Conservation (phyloP, 2,113 vertebrate genomes). For the Sitta europaea region DNA sequence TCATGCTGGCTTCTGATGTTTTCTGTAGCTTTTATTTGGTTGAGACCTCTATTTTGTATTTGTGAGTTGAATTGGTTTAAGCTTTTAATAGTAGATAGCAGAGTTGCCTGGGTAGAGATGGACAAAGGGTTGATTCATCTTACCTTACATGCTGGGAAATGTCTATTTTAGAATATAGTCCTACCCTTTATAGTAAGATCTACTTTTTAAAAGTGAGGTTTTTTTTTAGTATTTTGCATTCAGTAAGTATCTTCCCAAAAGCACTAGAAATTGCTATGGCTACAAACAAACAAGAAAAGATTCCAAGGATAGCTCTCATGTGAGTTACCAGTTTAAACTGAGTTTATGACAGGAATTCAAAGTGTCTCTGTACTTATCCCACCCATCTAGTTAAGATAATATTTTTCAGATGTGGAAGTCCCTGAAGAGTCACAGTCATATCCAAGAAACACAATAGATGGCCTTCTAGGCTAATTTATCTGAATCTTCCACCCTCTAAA, state of each 20-base stretch:
- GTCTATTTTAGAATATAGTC: not conserved
- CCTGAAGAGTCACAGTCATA: not conserved
- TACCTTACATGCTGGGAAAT: not conserved
- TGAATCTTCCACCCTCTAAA: not conserved
- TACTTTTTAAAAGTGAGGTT: not conserved
- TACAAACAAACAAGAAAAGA: not conserved
- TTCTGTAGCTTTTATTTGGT: not conserved
- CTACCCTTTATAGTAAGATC: not conserved
- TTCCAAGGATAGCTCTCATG: not conserved
- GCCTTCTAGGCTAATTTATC: slow-evolving; percentile 15
- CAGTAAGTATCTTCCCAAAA: not conserved
- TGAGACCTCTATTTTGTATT: not conserved
- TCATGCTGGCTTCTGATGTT: not conserved
- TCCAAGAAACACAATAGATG: not conserved
- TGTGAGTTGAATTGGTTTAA: not conserved
- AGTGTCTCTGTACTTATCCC: not conserved
- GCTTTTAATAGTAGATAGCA: not conserved
- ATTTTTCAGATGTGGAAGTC: not conserved
- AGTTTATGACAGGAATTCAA: not conserved
- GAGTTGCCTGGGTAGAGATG: not conserved
- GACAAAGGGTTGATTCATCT: not conserved
- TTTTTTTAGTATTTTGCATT: not conserved
- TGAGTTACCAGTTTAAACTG: not conserved
- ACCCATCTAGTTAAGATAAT: not conserved
- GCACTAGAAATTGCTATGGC: not conserved